Conservation (phyloP, 2,113 vertebrate species). For the Spilogale gracilis region DNA sequence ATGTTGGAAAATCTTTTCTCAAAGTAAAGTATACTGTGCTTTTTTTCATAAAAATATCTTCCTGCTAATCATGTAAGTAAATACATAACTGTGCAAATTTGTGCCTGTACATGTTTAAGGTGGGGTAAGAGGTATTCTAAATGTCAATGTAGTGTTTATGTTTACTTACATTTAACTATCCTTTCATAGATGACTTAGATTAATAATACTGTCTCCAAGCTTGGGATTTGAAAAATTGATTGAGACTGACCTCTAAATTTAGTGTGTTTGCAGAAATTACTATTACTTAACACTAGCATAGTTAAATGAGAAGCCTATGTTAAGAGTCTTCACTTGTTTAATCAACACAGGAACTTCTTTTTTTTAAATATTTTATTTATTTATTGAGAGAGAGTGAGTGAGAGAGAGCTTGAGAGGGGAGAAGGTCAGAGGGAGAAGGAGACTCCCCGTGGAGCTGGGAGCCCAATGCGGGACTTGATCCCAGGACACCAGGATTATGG, state of each 20-base stretch:
- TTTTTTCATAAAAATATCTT: not conserved
- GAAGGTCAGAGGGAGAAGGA: too few species aligned
- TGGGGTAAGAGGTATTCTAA: not conserved
- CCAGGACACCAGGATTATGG: too few species aligned
- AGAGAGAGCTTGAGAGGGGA: too few species aligned
- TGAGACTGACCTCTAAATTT: not conserved
- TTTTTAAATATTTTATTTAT: too few species aligned
- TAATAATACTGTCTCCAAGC: not conserved
- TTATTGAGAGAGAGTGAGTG: too few species aligned
- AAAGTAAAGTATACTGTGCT: not conserved
- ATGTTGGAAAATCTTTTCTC: not conserved
- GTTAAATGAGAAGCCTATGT: not conserved
- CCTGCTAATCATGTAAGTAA: not conserved
- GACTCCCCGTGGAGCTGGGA: too few species aligned
- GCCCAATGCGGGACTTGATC: too few species aligned
- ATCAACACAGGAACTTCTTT: not conserved
- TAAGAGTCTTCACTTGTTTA: not conserved
- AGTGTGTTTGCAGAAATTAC: not conserved
- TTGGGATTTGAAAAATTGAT: not conserved
- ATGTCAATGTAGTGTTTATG: not conserved
- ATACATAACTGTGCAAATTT: not conserved
- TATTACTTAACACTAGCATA: not conserved
- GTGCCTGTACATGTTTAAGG: not conserved
- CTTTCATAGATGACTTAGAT: not conserved
- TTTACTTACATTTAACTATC: not conserved